phyloP scores from a whole-genome alignment of 2,113 vertebrate genomes.

The Campylomormyrus numenius region DNA sequence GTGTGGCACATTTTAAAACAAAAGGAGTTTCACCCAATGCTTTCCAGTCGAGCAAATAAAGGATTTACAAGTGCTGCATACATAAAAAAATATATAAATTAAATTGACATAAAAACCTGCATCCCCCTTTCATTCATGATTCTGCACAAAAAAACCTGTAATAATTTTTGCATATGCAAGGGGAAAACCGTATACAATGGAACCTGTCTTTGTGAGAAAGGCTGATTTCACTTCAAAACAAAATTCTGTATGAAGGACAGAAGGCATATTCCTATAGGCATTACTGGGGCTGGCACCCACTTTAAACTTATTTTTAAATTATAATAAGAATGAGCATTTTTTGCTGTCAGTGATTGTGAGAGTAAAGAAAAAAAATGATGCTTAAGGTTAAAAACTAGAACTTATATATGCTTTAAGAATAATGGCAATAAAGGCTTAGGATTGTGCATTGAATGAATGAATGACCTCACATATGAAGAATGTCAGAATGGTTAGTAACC shows the following conservation, averaged over 20 bases:
- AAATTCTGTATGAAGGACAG: background rate
- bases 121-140: background rate
- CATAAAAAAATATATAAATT: background rate
- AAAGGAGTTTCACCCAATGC: background rate
- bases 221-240: slow-evolving; percentile 1
- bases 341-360: background rate
- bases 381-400: background rate
- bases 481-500: background rate
- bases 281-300: background rate
- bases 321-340: background rate
- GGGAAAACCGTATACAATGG: background rate
- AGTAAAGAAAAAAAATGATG: background rate
- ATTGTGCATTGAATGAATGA: background rate
- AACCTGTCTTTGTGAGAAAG: background rate
- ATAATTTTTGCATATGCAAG: background rate
- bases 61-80: background rate
- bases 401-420: background rate
- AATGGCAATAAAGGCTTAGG: background rate
- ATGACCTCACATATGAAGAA: background rate
- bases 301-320: background rate
- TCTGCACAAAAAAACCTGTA: background rate
- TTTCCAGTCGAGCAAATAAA: background rate
- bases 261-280: background rate
- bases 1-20: background rate
- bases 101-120: background rate